These are phyloP conservation scores for Catostylus mosaicus DNA, from an alignment of 30 jellyfish, hydroid and myxozoan species.

Conservation along the genomic window DNA sequence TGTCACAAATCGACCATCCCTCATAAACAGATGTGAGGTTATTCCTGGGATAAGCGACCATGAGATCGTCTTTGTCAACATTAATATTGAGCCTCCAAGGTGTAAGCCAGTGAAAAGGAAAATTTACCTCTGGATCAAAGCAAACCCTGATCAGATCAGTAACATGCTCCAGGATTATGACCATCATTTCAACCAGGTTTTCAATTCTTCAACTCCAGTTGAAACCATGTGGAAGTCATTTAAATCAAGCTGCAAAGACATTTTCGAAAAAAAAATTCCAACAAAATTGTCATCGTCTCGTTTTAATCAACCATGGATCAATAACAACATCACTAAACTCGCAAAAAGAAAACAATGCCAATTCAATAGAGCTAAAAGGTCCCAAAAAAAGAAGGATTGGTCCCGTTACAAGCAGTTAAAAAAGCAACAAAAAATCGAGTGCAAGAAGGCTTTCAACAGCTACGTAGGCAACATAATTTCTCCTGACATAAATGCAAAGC, in stretches of 20 bases:
- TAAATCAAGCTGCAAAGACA: not conserved
- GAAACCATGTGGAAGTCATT: constrained; percentile 7
- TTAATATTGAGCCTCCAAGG: not conserved
- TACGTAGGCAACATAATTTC: constrained; percentile 24
- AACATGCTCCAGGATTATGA: not conserved
- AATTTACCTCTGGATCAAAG: constrained; percentile 2
- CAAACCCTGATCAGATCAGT: not conserved
- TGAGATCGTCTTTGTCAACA: not conserved
- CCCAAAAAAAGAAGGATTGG: constrained; percentile 26
- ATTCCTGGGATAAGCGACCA: constrained; percentile 20
- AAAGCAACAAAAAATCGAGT: constrained; percentile 13
- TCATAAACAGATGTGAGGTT: constrained; percentile 1
- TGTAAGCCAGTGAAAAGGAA: constrained; percentile 1
- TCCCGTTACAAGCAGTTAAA: not conserved
- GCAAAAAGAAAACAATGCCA: constrained; percentile 9
- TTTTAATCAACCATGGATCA: constrained; percentile 45
- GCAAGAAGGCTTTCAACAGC: constrained; percentile 11
- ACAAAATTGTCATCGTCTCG: constrained; percentile 7
- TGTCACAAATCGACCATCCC: constrained; percentile 14
- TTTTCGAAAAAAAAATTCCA: not conserved
- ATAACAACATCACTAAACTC: not conserved
- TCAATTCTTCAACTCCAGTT: constrained; percentile 6
- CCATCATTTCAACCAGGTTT: not conserved
- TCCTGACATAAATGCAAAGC: constrained; percentile 14
- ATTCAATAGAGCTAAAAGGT: constrained; percentile 5